Percentiles rank a stretch among this genome's conserved stretches.
Conservation (phyloP, 2,113 vertebrate species). For the Tachuris rubrigastra region DNA sequence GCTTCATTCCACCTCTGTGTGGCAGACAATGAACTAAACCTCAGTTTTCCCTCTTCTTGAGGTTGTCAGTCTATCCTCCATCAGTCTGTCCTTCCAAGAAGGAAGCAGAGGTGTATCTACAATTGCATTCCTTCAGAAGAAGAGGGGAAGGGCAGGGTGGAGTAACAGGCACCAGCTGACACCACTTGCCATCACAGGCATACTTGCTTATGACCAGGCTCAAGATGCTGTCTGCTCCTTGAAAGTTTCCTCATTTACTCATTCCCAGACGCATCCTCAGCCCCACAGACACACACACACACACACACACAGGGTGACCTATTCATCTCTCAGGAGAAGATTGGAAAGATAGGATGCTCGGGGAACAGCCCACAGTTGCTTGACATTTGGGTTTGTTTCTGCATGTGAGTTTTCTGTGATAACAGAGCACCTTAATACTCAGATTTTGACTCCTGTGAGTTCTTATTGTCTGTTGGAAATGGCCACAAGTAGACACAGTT, state of each 20-base stretch:
- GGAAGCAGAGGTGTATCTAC: neutral
- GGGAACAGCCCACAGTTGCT: neutral
- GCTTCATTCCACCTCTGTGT: neutral
- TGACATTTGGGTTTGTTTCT: neutral
- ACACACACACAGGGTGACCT: neutral
- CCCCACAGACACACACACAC: too few relatives aligned
- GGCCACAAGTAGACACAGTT: neutral
- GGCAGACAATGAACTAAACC: neutral
- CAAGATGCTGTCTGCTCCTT: neutral
- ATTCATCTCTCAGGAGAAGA: neutral
- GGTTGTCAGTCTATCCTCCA: neutral
- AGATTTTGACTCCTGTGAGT: neutral
- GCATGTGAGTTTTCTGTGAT: neutral
- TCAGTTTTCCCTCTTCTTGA: neutral
- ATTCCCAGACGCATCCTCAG: neutral
- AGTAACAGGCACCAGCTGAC: neutral
- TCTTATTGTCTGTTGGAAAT: neutral
- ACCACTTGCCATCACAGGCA: neutral
- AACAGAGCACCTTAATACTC: neutral
- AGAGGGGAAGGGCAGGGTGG: neutral
- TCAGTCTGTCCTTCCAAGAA: neutral
- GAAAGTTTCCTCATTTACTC: neutral
- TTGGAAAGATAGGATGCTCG: neutral
- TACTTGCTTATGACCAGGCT: neutral
- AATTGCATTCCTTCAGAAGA: neutral